These are phyloP conservation scores for Cheilosia vernalis DNA, from an alignment of 2,888 invertebrate genomes.

Conservation along the genomic window DNA sequence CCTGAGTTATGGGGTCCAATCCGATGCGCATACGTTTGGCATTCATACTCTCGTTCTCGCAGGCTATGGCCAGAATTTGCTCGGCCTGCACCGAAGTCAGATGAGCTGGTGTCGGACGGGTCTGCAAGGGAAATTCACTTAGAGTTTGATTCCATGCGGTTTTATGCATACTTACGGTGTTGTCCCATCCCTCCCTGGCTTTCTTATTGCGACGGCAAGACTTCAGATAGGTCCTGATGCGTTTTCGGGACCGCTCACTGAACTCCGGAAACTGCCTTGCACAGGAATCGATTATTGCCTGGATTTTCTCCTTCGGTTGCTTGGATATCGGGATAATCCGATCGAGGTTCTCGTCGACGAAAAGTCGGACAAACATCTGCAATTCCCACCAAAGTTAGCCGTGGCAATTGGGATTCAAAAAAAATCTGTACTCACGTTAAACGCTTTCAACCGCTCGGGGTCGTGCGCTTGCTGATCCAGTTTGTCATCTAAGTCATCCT, in stretches of 20 bases:
- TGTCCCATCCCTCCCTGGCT: conserved; percentile 95
- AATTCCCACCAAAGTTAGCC: conserved; percentile 67
- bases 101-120: conserved; percentile 97
- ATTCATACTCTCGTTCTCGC: conserved; percentile 98
- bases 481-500: conserved; percentile 96
- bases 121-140: conserved; percentile 84
- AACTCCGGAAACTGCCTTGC: conserved; percentile 98
- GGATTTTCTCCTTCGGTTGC: conserved; percentile 98
- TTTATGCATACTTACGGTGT: conserved; percentile 87
- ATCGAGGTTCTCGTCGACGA: conserved; percentile 98
- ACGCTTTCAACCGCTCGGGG: conserved; percentile 97
- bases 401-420: neutral
- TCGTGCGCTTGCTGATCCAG: conserved; percentile 94
- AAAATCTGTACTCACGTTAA: conserved; percentile 89
- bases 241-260: conserved; percentile 96
- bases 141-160: neutral
- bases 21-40: conserved; percentile 98
- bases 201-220: conserved; percentile 97
- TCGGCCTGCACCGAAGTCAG: conserved; percentile 98
- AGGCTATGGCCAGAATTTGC: conserved; percentile 96
- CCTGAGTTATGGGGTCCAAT: conserved; percentile 96
- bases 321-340: conserved; percentile 98
- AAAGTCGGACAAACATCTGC: conserved; percentile 98
- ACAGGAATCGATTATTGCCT: conserved; percentile 98
- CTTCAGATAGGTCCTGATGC: conserved; percentile 97